phyloP scores from a whole-genome alignment of 2,888 invertebrate genomes.

The Trachelus tabidus region DNA sequence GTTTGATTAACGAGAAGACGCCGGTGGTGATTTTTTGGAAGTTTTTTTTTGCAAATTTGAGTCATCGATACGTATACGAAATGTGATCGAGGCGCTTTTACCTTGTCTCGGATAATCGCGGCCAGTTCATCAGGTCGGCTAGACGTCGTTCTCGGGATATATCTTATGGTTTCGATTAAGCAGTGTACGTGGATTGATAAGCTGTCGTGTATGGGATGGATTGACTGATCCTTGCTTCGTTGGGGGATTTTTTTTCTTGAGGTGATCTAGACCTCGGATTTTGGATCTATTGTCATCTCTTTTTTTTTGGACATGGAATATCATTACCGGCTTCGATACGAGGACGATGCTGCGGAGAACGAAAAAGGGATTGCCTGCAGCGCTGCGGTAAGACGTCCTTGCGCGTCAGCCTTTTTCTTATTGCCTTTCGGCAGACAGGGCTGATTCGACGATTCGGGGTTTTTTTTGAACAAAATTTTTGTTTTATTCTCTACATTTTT shows the following conservation, averaged over 20 bases:
- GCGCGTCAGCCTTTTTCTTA: background rate
- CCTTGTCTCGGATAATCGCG: background rate
- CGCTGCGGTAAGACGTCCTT: conserved; percentile 50
- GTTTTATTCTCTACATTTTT: too few species aligned
- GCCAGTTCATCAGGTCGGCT: background rate
- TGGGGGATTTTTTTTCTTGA: background rate
- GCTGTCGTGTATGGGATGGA: background rate
- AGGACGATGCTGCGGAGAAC: conserved; percentile 55
- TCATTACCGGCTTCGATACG: conserved; percentile 48
- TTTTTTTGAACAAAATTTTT: background rate
- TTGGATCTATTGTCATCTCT: background rate
- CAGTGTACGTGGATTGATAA: background rate
- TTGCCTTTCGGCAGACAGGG: background rate
- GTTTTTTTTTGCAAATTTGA: background rate
- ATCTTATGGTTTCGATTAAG: background rate
- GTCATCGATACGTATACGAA: background rate
- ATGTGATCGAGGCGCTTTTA: background rate
- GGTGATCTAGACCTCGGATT: background rate
- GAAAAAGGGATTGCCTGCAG: conserved; percentile 46
- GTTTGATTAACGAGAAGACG: background rate
- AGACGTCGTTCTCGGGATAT: background rate
- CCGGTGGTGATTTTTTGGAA: background rate
- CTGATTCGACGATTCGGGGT: background rate
- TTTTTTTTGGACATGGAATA: conserved; percentile 29
- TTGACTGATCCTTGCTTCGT: background rate